Percentiles rank a stretch among this genome's conserved stretches.
These are phyloP conservation scores for Anthopleura sola DNA, from an alignment of 64 coral and sea anemone genomes.

Conservation along the genomic window DNA sequence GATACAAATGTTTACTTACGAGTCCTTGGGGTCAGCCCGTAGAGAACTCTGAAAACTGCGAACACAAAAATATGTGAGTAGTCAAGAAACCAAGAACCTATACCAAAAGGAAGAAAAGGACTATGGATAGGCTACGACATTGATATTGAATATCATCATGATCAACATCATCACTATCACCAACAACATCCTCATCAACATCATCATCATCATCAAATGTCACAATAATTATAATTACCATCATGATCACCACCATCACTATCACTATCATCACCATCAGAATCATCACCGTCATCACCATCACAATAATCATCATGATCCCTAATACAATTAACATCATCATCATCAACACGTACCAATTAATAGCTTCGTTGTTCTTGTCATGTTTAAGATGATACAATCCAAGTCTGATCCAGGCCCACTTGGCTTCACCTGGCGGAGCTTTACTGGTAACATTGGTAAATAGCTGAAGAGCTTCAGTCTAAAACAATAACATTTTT, in stretches of 20 bases:
- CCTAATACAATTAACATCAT: too few species aligned
- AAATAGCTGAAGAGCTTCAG: not conserved
- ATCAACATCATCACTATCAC: too few species aligned
- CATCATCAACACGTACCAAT: conserved; percentile 41
- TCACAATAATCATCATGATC: not conserved
- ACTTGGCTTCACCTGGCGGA: conserved; percentile 48
- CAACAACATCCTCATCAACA: too few species aligned
- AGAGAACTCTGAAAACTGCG: conserved; percentile 89
- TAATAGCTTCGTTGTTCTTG: conserved; percentile 70
- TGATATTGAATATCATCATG: too few species aligned
- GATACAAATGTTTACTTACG: too few species aligned
- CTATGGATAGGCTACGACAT: too few species aligned
- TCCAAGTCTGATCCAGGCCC: conserved; percentile 90
- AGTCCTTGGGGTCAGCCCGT: conserved; percentile 77
- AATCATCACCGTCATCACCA: not conserved
- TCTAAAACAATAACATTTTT: not conserved
- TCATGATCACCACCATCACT: too few species aligned
- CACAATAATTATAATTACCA: too few species aligned
- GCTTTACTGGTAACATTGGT: not conserved
- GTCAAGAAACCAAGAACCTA: not conserved
- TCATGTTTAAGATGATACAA: conserved; percentile 80
- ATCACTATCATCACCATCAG: too few species aligned
- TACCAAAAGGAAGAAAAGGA: not conserved
- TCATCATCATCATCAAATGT: too few species aligned
- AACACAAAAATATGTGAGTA: not conserved